These are phyloP conservation scores for Thalassoma bifasciatum DNA, from an alignment of 2,113 vertebrate genomes.

Conservation along the genomic window DNA sequence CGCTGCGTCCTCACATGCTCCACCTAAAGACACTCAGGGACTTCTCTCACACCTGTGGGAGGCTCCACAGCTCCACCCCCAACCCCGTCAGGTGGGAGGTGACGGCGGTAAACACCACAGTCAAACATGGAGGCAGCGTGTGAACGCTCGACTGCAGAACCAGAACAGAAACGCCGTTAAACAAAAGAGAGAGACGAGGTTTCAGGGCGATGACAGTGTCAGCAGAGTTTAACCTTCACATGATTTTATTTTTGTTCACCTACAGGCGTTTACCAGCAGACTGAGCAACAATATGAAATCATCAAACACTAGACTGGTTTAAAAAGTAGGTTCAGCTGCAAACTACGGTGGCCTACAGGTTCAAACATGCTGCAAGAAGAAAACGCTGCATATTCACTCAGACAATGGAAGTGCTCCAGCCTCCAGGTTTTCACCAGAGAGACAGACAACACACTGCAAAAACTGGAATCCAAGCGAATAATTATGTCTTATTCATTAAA, in stretches of 20 bases:
- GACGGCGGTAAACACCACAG: constrained; percentile 45
- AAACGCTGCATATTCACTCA: no score
- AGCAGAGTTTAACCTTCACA: no score
- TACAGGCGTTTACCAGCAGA: not conserved
- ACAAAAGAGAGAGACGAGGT: no score
- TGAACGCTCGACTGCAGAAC: constrained; percentile 33
- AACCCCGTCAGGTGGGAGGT: constrained; percentile 39
- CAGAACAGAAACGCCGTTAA: no score
- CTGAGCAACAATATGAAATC: not conserved
- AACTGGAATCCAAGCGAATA: no score
- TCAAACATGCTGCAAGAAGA: no score
- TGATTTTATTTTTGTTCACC: not conserved
- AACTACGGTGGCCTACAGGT: no score
- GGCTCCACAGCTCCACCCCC: constrained; percentile 27
- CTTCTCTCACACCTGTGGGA: constrained; percentile 26
- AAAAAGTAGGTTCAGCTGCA: not conserved
- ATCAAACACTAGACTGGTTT: not conserved
- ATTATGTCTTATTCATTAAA: no score
- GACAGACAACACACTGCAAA: no score
- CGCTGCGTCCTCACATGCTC: constrained; percentile 24
- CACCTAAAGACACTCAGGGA: constrained; percentile 23
- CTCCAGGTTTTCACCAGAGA: no score
- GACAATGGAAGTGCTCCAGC: no score
- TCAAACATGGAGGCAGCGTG: constrained; percentile 18
- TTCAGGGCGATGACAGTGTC: no score